Conservation (phyloP, 1,140 invertebrate genomes). For the Panagrolaimus sp. region DNA sequence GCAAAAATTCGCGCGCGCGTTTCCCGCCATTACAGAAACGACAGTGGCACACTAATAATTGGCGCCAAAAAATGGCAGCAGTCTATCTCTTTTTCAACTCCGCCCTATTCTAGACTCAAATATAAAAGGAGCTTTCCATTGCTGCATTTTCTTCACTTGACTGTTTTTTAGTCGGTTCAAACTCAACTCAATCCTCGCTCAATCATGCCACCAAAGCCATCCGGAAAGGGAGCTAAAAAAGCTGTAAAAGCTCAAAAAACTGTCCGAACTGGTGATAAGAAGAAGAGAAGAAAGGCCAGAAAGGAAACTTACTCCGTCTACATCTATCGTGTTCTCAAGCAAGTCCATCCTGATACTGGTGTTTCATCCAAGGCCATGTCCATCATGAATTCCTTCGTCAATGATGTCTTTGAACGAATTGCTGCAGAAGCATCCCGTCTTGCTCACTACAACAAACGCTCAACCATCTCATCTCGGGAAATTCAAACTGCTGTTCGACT, state of each 20-base stretch:
- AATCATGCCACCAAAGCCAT: slow-evolving; percentile 38
- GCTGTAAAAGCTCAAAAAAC: slow-evolving; percentile 44
- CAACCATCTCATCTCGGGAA: slow-evolving; percentile 62
- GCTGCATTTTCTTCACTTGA: not conserved
- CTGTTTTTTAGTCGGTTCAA: slow-evolving; percentile 7
- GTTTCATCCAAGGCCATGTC: slow-evolving; percentile 66
- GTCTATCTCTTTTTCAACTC: not conserved
- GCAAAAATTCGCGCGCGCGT: no score
- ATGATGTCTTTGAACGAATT: slow-evolving; percentile 49
- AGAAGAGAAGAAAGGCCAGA: slow-evolving; percentile 60
- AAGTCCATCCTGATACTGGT: slow-evolving; percentile 59
- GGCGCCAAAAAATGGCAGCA: slow-evolving; percentile 8
- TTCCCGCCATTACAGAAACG: not conserved
- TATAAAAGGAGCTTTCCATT: not conserved
- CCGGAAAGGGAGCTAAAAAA: slow-evolving; percentile 47
- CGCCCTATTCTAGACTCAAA: not conserved
- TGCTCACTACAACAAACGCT: slow-evolving; percentile 59
- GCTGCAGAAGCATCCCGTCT: slow-evolving; percentile 47
- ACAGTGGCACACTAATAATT: not conserved
- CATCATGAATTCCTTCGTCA: slow-evolving; percentile 69
- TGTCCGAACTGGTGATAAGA: slow-evolving; percentile 38
- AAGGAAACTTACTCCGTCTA: slow-evolving; percentile 59
- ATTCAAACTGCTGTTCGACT: slow-evolving; percentile 62
- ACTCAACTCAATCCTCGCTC: not conserved
- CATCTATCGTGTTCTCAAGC: slow-evolving; percentile 48